phyloP scores from a whole-genome alignment of 2,797 vertebrate genomes.

The Rachycentron canadum region DNA sequence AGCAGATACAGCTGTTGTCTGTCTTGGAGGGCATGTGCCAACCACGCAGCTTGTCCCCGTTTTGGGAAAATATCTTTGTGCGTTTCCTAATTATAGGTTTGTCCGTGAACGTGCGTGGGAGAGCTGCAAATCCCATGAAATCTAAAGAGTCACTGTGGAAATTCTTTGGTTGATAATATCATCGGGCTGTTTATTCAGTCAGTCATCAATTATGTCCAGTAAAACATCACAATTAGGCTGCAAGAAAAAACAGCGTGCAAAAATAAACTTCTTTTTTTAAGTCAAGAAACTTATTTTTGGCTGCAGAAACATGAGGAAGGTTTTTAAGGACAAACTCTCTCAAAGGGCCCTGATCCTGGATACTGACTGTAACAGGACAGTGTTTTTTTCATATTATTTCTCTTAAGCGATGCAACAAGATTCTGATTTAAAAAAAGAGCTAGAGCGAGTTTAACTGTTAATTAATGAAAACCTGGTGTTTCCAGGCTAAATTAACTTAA shows the following conservation, averaged over 20 bases:
- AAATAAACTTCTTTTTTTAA: constrained; percentile 37
- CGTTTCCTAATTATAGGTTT: constrained; percentile 59
- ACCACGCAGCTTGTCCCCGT: constrained; percentile 32
- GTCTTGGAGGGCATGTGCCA: constrained; percentile 26
- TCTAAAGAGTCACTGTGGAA: constrained; percentile 39
- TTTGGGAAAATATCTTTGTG: constrained; percentile 48
- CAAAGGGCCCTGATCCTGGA: background rate
- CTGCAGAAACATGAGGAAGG: background rate
- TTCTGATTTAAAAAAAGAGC: background rate
- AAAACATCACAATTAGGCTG: constrained; percentile 7
- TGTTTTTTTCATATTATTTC: background rate
- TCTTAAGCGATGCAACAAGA: background rate
- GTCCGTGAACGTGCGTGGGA: constrained; percentile 61
- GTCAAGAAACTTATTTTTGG: constrained; percentile 42
- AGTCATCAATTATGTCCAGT: constrained; percentile 6
- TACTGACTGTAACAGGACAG: background rate
- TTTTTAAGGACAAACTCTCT: constrained; percentile 35
- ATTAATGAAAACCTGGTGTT: too few species aligned
- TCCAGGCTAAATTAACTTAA: too few species aligned
- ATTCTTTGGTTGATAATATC: constrained; percentile 56
- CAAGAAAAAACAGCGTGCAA: background rate
- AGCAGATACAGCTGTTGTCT: constrained; percentile 24
- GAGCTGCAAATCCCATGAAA: constrained; percentile 72
- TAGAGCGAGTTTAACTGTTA: background rate
- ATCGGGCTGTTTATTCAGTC: constrained; percentile 27